phyloP scores from a whole-genome alignment of 1,140 invertebrate genomes.

The Lamellibrachia luymesi region DNA sequence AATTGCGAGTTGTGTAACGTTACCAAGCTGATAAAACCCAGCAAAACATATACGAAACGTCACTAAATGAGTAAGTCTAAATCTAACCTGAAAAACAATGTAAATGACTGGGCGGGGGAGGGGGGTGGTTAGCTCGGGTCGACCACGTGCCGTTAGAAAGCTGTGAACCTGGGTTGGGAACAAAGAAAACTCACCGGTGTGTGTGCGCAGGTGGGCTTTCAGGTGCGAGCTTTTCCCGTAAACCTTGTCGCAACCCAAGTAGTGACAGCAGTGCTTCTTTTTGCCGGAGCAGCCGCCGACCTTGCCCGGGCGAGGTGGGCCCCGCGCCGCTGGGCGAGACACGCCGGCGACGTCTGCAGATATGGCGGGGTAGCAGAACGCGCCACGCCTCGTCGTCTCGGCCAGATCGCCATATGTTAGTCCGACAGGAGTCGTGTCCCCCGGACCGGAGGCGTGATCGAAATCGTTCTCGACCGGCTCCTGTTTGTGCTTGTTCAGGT shows the following conservation, averaged over 20 bases:
- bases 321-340: background rate
- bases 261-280: conserved; percentile 55
- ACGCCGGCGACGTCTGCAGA: background rate
- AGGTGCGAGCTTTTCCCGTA: conserved; percentile 74
- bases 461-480: conserved; percentile 8
- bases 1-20: background rate
- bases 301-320: background rate
- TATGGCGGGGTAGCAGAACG: background rate
- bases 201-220: conserved; percentile 66
- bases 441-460: background rate
- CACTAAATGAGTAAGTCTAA: background rate
- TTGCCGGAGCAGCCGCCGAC: background rate
- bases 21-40: background rate
- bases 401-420: conserved; percentile 1
- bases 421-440: background rate
- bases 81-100: background rate
- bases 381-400: background rate
- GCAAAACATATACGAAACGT: background rate
- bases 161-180: background rate
- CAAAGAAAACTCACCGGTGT: conserved; percentile 58
- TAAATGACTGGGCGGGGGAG: background rate
- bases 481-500: conserved; percentile 14
- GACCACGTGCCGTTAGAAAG: background rate
- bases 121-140: no score
- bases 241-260: conserved; percentile 68